These are phyloP conservation scores for Thymelicus lineola DNA, from an alignment of 2,888 invertebrate species.

Conservation along the genomic window DNA sequence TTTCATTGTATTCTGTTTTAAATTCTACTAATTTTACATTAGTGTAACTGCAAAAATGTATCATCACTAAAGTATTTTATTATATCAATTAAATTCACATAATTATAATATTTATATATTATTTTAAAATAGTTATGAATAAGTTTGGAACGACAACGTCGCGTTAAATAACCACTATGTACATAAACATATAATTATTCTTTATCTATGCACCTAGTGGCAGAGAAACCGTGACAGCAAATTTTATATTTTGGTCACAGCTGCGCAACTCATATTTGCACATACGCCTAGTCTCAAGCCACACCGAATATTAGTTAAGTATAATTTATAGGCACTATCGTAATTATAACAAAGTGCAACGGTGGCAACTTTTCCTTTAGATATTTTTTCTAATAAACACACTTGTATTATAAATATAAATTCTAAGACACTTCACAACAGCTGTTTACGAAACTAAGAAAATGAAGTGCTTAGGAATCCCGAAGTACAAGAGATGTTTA, in stretches of 20 bases:
- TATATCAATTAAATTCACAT: slow-evolving; percentile 20
- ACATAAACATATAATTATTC: slow-evolving; percentile 52
- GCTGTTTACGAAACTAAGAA: slow-evolving; percentile 9
- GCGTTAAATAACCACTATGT: slow-evolving; percentile 58
- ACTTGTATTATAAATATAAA: slow-evolving; percentile 9
- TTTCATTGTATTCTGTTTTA: slow-evolving; percentile 19
- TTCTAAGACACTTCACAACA: slow-evolving; percentile 21
- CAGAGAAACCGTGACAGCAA: slow-evolving; percentile 50
- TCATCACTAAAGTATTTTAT: slow-evolving; percentile 7
- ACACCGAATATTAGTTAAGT: slow-evolving; percentile 24
- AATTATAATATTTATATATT: slow-evolving; percentile 27
- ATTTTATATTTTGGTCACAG: slow-evolving; percentile 54
- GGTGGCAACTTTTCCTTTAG: slow-evolving; percentile 7
- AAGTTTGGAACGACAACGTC: slow-evolving; percentile 50
- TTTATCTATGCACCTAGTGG: slow-evolving; percentile 62
- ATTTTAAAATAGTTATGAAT: slow-evolving; percentile 49
- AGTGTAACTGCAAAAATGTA: slow-evolving; percentile 16
- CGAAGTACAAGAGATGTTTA: slow-evolving; percentile 10
- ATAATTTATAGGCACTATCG: slow-evolving; percentile 35
- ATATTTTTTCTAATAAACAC: slow-evolving; percentile 7
- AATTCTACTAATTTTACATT: slow-evolving; percentile 22
- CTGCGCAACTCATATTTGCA: slow-evolving; percentile 48
- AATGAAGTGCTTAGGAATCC: slow-evolving; percentile 16
- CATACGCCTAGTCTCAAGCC: slow-evolving; percentile 40
- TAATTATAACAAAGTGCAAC: slow-evolving; percentile 31